phyloP scores from a whole-genome alignment of 2,113 vertebrate species.

The Scolopax mira region DNA sequence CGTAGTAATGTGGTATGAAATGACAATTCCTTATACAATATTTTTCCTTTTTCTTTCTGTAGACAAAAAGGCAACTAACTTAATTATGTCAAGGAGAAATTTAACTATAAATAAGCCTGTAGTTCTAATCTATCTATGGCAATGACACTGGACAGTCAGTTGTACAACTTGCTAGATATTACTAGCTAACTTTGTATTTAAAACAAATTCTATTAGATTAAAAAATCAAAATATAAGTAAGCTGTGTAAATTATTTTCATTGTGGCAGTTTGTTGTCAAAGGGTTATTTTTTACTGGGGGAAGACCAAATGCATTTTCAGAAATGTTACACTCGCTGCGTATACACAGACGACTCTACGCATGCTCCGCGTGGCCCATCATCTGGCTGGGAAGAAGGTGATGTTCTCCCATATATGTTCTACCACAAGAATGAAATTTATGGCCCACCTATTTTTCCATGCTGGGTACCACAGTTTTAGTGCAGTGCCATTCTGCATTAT shows the following conservation, averaged over 20 bases:
- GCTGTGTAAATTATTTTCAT: not conserved
- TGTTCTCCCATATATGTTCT: not conserved
- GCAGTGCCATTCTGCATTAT: not conserved
- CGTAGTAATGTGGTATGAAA: not conserved
- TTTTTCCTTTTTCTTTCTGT: not conserved
- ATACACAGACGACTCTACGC: not conserved
- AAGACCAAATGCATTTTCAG: not conserved
- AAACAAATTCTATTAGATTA: not conserved
- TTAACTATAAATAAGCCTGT: not conserved
- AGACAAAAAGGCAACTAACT: not conserved
- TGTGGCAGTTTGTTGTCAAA: not conserved
- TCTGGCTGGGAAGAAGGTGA: not conserved
- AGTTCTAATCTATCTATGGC: not conserved
- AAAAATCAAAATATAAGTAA: not conserved
- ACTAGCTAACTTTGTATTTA: not conserved
- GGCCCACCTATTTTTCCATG: not conserved
- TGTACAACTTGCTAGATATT: not conserved
- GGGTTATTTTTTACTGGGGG: not conserved
- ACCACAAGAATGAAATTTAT: not conserved
- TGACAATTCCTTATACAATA: not conserved
- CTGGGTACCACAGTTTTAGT: not conserved
- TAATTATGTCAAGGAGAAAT: not conserved
- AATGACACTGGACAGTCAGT: not conserved
- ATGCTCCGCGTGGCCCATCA: not conserved
- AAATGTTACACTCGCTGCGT: not conserved